phyloP scores from a whole-genome alignment of 1,140 invertebrate genomes.

The Ephestia elutella region DNA sequence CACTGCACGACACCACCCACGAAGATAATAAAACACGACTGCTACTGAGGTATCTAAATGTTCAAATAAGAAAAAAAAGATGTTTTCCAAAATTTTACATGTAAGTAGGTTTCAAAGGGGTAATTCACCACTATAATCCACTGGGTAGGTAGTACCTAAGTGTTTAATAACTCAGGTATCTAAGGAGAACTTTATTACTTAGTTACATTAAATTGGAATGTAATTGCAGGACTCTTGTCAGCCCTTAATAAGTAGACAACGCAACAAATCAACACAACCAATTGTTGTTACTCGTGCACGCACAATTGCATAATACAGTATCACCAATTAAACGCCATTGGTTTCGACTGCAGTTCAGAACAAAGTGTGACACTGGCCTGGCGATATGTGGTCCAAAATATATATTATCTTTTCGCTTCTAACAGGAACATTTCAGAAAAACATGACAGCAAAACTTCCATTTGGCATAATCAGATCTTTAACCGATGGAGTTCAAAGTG shows the following conservation, averaged over 20 bases:
- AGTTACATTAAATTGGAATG: too few relatives aligned
- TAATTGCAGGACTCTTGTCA: background rate
- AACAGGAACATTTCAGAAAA: slow-evolving; percentile 7
- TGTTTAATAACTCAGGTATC: too few relatives aligned
- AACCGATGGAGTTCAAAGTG: slow-evolving; percentile 41
- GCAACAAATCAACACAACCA: background rate
- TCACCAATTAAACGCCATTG: slow-evolving; percentile 10
- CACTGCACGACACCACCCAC: too few relatives aligned
- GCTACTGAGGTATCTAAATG: too few relatives aligned
- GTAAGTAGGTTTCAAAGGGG: too few relatives aligned
- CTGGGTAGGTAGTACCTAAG: too few relatives aligned
- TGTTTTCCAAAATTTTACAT: too few relatives aligned
- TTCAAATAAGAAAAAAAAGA: too few relatives aligned
- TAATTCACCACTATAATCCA: too few relatives aligned
- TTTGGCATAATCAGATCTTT: slow-evolving; percentile 37
- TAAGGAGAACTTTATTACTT: too few relatives aligned
- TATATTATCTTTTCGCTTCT: slow-evolving; percentile 16
- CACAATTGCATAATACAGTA: slow-evolving; percentile 21
- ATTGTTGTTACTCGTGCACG: slow-evolving; percentile 14
- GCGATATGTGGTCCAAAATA: slow-evolving; percentile 35
- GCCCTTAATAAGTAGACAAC: background rate
- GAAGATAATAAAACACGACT: too few relatives aligned
- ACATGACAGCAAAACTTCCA: slow-evolving; percentile 28
- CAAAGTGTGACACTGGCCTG: slow-evolving; percentile 11
- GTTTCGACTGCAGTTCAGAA: slow-evolving; percentile 11